phyloP scores from a whole-genome alignment of 2,888 invertebrate genomes.

The Phasia obesa region DNA sequence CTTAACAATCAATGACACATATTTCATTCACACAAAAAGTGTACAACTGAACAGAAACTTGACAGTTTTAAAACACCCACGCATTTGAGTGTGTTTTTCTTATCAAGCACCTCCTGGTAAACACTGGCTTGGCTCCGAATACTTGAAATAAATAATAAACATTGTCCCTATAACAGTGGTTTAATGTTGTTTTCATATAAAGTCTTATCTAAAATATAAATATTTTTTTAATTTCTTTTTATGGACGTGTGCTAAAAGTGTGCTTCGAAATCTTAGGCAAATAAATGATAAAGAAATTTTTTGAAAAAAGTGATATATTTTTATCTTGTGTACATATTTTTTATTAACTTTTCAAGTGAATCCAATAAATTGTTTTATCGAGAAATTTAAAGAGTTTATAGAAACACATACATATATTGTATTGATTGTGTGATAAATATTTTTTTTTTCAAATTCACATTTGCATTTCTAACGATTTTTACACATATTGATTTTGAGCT shows the following conservation, averaged over 20 bases:
- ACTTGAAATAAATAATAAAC: conserved; percentile 22
- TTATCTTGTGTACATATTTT: conserved; percentile 38
- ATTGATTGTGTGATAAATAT: conserved; percentile 12
- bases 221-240: conserved; percentile 20
- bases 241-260: conserved; percentile 64
- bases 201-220: conserved; percentile 41
- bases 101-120: background rate
- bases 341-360: conserved; percentile 48
- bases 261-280: conserved; percentile 48
- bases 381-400: conserved; percentile 21
- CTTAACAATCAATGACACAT: conserved; percentile 10
- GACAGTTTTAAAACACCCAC: conserved; percentile 62
- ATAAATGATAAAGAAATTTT: conserved; percentile 44
- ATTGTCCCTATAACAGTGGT: conserved; percentile 19
- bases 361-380: conserved; percentile 13
- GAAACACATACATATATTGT: no score
- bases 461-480: conserved; percentile 32
- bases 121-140: no score
- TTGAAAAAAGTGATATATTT: conserved; percentile 7
- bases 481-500: background rate
- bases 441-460: conserved; percentile 28
- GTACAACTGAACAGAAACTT: conserved; percentile 24
- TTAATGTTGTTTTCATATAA: conserved; percentile 25
- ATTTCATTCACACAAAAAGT: background rate
- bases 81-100: conserved; percentile 19